Evolutionary conservation across 2,888 invertebrate species (phyloP), one percentile per base, ranked within the genome.

Genomic region (Pheosia tremula): DNA sequence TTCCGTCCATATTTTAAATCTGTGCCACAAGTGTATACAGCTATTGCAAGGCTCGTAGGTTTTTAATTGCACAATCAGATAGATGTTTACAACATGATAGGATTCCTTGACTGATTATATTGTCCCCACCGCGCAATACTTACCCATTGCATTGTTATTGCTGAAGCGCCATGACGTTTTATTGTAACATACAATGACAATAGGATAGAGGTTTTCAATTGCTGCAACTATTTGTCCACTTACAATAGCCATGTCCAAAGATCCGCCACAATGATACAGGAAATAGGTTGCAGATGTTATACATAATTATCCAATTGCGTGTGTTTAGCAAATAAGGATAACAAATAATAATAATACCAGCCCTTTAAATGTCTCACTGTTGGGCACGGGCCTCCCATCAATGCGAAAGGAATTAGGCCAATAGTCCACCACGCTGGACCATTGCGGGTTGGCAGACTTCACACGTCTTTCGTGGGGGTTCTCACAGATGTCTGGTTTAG

Each of bases 101-200:
- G 58, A 61, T 75, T 79, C 75, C 68, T 72, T 77, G 75, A 72
- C 78, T 72, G 78, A 79, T 81, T 75, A 69, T 60, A 69, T 62
- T 66, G 64, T 45, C 45, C 10, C 11, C 45, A 24, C 24, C 24
- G 24, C 24, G 45, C 45, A 45, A 45, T 47, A 47, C 47, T 2
- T n/a, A n/a, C 47, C 24, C 50, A 24, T 50, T 50, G 24, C 24
- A 24, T 50, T 50, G 50, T 50, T 24, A 24, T 50, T 24, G 50
- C 8, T 24, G 50, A 24, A 8, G 50, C 24, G 50, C 50, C 13
- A 24, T 24, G 86, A 85, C 82, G 83, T 78, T 79, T 81, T 81
- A 86, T 87, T 82, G 81, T 83, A 75, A 74, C 75, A 69, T 76
- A 71, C 65, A 68, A 65, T 73, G 66, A 79, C 66, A 74, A 77